Evolutionary conservation across 2,888 invertebrate genomes (phyloP), one percentile per base, ranked within the genome.

Genomic region (Eupithecia dodoneata): DNA sequence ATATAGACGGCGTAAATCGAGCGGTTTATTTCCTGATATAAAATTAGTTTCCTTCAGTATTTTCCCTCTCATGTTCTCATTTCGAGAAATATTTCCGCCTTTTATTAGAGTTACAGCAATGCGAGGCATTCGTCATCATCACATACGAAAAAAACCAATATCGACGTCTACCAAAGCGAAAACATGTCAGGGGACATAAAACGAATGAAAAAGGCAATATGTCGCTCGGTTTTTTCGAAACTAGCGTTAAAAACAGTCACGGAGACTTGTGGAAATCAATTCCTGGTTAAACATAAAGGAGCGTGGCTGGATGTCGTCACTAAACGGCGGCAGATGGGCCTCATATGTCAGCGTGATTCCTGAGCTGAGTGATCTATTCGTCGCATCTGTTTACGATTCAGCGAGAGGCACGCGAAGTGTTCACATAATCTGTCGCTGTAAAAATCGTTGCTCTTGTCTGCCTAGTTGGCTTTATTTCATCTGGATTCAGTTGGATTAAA

Each of bases 121-220:
- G 83, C 79, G 80, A 80, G 86, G 85, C 82, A 87, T 88, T 87
- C 86, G 86, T 89, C 88, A 87, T 88, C 88, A 87, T 88, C 84
- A 81, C 83, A 85, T 82, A 84, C 83, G 86, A 87, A 88, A 89
- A 89, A 87, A 83, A 76, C 87, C 90, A 91, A 91, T 91, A 91
- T 90, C 89, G 87, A 85, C 86, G 83, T 85, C 87, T 87, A 85
- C 85, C 84, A 90, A 90, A 89, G 87, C 85, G 88, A 91, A 89
- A 90, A 90, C 88, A 87, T 88, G 87, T 85, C 85, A 75, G 84
- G 85, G 86, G 86, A 88, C 87, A 91, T 87, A 89, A 90, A 91
- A 89, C 88, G 89, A 89, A 89, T 89, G 89, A 91, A 91, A 92
- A 91, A 92, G 91, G 90, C 92, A 93, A 93, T 93, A 93, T 91